Evolutionary conservation across 2,888 invertebrate genomes (phyloP), one percentile per base, ranked within the genome.

Genomic region (Coleophora flavipennella): DNA sequence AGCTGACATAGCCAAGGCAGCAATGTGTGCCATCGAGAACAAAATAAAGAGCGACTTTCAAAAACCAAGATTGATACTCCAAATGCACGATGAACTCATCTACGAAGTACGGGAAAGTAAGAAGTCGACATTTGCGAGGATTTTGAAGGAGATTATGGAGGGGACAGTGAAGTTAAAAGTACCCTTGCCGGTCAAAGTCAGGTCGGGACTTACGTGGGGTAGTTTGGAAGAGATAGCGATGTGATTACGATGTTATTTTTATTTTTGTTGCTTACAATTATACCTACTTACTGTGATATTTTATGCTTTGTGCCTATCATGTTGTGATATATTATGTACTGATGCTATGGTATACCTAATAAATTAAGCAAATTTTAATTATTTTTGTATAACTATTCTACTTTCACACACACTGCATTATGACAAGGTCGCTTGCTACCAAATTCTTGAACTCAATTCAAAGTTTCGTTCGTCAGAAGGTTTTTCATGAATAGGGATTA

Each of bases 1-100:
- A 0, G 96, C 98, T 0, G 99, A 99, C 74, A 90, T 99, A 33
- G 92, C 94, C 0, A 99, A 99, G 74, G 89, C 87, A 41, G 96
- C 97, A 1, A 95, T 98, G 91, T 86, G 94, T 25, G 83, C 86
- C 36, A 89, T 97, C 55, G 91, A 96, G 52, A 71, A 80, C 9
- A 84, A 62, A 65, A 70, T 48, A 38, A 80, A 57, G 51, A 69
- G 31, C 1, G 41, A 55, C 13, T 50, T 45, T 32, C 58, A 66
- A 37, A 74, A 75, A 52, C 91, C 90, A 0, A 87, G 87, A 45
- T 87, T 98, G 10, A 90, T 98, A 2, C 81, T 99, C 14, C 97
- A 98, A 69, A 85, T 99, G 56, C 99, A 99, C 68, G 99, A 99
- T 74, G 99, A 99, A 85, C 86, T 99, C 2, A 89, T 99, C 25